Percentiles rank a stretch among this genome's conserved stretches.
phyloP scores from a whole-genome alignment of 2,888 invertebrate species.

The Phalera bucephala region DNA sequence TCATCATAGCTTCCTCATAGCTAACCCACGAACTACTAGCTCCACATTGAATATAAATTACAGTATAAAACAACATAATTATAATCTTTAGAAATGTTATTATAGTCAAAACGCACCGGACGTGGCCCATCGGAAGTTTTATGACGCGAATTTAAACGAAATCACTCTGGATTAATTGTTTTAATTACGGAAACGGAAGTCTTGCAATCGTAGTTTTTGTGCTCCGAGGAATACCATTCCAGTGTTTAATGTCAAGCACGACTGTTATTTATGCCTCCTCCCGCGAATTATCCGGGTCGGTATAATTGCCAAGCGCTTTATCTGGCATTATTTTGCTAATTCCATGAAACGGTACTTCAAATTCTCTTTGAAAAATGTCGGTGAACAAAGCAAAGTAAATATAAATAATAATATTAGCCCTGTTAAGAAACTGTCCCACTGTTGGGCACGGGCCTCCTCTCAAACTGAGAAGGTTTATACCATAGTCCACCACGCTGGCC shows the following conservation, averaged over 20 bases:
- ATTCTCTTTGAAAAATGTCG: neutral
- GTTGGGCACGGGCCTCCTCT: too few relatives aligned
- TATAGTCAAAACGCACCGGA: conserved; percentile 38
- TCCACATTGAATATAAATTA: too few relatives aligned
- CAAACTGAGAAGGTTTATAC: too few relatives aligned
- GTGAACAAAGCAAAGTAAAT: neutral
- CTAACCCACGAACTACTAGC: too few relatives aligned
- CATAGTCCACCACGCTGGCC: too few relatives aligned
- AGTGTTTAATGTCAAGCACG: conserved; percentile 54
- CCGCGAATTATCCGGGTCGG: conserved; percentile 20
- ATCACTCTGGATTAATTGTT: conserved; percentile 71
- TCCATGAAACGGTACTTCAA: neutral
- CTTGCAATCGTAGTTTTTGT: conserved; percentile 48
- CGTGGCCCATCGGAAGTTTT: conserved; percentile 61
- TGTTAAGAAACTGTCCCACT: too few relatives aligned
- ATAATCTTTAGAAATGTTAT: neutral
- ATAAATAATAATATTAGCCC: too few relatives aligned
- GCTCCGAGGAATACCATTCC: conserved; percentile 51
- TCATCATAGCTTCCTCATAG: too few relatives aligned
- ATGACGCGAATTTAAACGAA: conserved; percentile 68
- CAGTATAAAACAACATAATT: too few relatives aligned
- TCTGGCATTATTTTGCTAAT: conserved; percentile 3
- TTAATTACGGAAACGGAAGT: conserved; percentile 79
- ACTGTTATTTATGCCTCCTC: conserved; percentile 36
- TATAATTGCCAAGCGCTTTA: conserved; percentile 24